Base-by-base conservation (phyloP, 2,113 vertebrate genomes). In the Stercorarius parasiticus region DNA sequence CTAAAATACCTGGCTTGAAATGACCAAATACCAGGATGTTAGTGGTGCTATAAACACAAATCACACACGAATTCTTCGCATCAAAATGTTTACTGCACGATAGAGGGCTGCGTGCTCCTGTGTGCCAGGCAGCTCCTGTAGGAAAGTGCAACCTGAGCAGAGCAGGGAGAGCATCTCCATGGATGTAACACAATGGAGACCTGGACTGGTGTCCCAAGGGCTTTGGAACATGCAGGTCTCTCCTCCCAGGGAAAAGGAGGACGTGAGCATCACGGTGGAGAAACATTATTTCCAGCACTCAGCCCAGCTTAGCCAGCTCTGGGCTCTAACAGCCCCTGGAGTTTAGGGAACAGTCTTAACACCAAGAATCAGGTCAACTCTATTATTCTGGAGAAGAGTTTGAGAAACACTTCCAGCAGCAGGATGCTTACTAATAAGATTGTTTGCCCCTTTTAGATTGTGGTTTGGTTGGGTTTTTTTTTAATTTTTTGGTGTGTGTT, bases 241-340 rank as follows among this genome's bases (percentile, higher is more conserved):
- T 64, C 15, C 70, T 43, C 1, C 8, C 30, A 13, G 38, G 69
- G 26, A 3, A 11, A 34, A 52, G 17, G 13, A 47, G 70, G 4
- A 11, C 0, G 11, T 15, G 45, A 90, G 32, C 61, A 43, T 6
- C 70, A 1, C 30, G 8, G 22, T 2, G 42, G 10, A 27, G 45
- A 3, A 21, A 52, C 69, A 27, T 6, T 4, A 8, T 20, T 21
- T 2, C 70, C 85, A 43, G 66, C 19, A 12, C 8, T 42, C 64
- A 4, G 26, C 8, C 23, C 34, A 26, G 81, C 76, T 32, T 49
- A 4, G 26, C 1, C 0, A 11, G 32, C 80, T 58, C 53, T 1
- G 5, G 2, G 90, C 38, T 16, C 2, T 1, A 2, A 9, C 49
- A n/a, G 42, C 36, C 29, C 0, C 4, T 3, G 42, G 2, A 16